These are phyloP conservation scores for Hyperoodon ampullatus DNA, from an alignment of 2,113 vertebrate genomes.

Conservation along the genomic window DNA sequence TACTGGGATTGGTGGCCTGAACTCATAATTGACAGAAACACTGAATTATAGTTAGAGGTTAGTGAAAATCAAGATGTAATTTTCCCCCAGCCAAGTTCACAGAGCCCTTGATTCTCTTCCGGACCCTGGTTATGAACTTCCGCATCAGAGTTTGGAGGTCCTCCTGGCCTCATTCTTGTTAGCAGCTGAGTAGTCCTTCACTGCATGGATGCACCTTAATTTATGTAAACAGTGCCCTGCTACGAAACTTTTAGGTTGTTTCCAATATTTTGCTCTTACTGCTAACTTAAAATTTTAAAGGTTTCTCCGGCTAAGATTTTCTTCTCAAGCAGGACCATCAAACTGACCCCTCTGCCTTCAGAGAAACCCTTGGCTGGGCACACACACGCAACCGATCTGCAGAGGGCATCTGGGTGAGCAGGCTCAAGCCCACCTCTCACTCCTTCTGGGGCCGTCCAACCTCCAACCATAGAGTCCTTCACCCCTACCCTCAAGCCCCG, in stretches of 20 bases:
- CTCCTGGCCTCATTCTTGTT: background rate
- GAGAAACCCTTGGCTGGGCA: background rate
- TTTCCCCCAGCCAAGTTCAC: background rate
- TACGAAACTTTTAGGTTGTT: background rate
- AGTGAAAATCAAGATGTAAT: background rate
- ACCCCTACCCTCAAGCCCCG: background rate
- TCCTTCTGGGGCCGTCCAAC: background rate
- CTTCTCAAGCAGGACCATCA: background rate
- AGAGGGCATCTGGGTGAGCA: background rate
- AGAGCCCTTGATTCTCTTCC: background rate
- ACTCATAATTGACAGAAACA: background rate
- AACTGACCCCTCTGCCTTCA: background rate
- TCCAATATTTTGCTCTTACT: background rate
- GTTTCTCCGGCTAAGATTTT: background rate
- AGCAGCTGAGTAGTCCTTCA: background rate
- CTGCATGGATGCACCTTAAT: background rate
- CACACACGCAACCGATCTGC: rapidly evolving
- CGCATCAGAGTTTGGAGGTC: background rate
- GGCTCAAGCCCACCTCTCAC: background rate
- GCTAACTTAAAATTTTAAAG: background rate
- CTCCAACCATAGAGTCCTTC: background rate
- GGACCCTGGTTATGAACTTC: background rate
- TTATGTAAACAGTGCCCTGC: background rate
- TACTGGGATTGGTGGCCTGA: background rate
- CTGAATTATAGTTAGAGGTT: background rate